Conservation (phyloP, 37 sponge, comb jelly and placozoan species). For the Axinella damicornis region DNA sequence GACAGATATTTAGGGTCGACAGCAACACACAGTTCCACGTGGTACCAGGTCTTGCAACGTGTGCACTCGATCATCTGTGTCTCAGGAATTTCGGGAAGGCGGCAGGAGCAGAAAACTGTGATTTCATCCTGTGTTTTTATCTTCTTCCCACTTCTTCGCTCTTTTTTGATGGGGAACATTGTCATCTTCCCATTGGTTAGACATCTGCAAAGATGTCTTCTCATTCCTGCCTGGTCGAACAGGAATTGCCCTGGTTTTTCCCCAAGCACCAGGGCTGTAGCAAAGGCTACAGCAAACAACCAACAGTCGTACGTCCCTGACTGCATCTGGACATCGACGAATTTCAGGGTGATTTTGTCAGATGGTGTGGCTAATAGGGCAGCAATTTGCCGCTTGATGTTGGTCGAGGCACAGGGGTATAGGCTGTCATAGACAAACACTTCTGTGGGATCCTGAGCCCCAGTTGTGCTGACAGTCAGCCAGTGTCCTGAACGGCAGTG, state of each 20-base stretch:
- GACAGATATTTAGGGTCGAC: too few relatives aligned
- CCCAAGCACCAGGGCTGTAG: neutral
- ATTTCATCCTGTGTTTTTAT: too few relatives aligned
- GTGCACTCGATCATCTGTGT: too few relatives aligned
- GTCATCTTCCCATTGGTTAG: neutral
- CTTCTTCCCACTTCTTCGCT: too few relatives aligned
- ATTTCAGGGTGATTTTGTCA: slow-evolving; percentile 2
- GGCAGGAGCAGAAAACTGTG: too few relatives aligned
- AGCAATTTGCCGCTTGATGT: neutral
- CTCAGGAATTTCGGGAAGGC: too few relatives aligned
- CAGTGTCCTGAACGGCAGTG: slow-evolving; percentile 11
- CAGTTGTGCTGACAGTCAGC: slow-evolving; percentile 26
- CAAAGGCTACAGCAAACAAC: neutral
- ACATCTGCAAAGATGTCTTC: slow-evolving; percentile 13
- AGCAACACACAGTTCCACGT: too few relatives aligned
- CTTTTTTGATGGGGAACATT: neutral
- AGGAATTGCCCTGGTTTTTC: neutral
- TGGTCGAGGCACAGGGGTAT: neutral
- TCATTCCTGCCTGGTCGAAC: neutral
- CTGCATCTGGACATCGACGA: neutral
- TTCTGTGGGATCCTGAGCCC: neutral
- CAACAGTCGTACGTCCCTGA: neutral
- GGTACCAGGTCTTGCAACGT: too few relatives aligned
- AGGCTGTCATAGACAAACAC: slow-evolving; percentile 20
- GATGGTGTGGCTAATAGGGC: slow-evolving; percentile 13